Base-by-base conservation (phyloP, 2,113 vertebrate species). In the Lophius piscatorius region DNA sequence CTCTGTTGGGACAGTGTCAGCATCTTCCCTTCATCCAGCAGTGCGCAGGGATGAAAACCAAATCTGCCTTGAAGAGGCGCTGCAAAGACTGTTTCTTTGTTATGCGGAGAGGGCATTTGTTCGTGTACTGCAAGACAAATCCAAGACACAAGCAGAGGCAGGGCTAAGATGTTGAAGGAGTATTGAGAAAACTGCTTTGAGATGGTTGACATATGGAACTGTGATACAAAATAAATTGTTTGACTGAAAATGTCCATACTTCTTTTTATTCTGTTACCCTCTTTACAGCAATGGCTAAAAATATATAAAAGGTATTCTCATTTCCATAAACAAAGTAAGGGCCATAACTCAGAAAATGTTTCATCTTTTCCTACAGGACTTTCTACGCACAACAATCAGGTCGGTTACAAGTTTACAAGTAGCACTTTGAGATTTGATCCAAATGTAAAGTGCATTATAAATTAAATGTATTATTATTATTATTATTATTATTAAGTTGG, bases 31-130 rank as follows among this genome's bases (percentile, higher is more conserved):
- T 9, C 1, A 9, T 69, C 55, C 91, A 83, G 67, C 90, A 81
- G 0, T 66, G 50, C 0, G 46, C 76, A 0, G 94, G 94, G 1
- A 92, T 99, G 92, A 99, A 98, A 83, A 93, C 91, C 49, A 96
- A 93, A 81, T 74, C 54, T 0, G 65, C 77, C 3, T 22, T 98
- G 42, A 92, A 22, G 62, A 90, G 63, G 65, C 94, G 96, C n/a
- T 99, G 97, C 79, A 92, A 90, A 79, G 95, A 95, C 87, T 98
- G 96, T 59, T 95, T 89, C 83, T 57, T 92, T 29, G 95, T 95
- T 1, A 90, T 89, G 31, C 88, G 95, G n/a, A 90, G 92, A 3
- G 95, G 94, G 3, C 86, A 52, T 0, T 56, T 94, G 26, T 95
- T 87, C 71, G 90, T 96, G 16, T 91, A 20, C 74, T 95, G 94